These are phyloP conservation scores for Boleophthalmus pectinirostris DNA, from an alignment of 2,113 vertebrate species.

Conservation along the genomic window DNA sequence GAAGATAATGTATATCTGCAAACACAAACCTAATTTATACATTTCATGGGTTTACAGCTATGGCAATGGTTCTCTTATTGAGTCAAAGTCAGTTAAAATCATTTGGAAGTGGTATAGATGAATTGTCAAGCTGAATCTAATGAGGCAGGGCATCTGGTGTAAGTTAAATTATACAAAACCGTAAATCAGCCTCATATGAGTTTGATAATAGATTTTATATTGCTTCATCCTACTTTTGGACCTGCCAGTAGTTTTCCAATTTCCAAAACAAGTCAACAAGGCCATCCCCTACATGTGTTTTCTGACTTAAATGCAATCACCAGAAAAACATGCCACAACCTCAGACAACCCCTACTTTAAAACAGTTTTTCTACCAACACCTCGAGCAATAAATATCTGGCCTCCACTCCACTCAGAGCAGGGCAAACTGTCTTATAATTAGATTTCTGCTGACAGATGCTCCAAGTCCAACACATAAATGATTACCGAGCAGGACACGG, in stretches of 20 bases:
- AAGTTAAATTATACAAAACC: too few species aligned
- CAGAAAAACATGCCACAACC: conserved; percentile 20
- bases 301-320: conserved; percentile 56
- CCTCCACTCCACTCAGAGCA: conserved; percentile 10
- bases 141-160: background rate
- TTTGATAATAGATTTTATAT: too few species aligned
- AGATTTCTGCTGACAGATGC: conserved; percentile 21
- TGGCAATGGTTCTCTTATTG: too few species aligned
- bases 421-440: conserved; percentile 10
- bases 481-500: background rate
- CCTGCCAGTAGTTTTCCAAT: background rate
- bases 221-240: background rate
- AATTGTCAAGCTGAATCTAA: background rate
- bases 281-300: conserved; percentile 29
- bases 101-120: too few species aligned
- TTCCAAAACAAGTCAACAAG: conserved; percentile 58
- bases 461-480: conserved; percentile 18
- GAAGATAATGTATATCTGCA: too few species aligned
- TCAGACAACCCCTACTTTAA: conserved; percentile 17
- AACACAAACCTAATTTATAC: too few species aligned
- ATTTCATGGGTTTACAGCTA: too few species aligned
- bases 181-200: too few species aligned
- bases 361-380: conserved; percentile 31
- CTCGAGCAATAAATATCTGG: conserved; percentile 17
- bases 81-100: too few species aligned